These are phyloP conservation scores for Sylvilagus bachmani DNA, from an alignment of 2,113 vertebrate genomes.

Conservation along the genomic window DNA sequence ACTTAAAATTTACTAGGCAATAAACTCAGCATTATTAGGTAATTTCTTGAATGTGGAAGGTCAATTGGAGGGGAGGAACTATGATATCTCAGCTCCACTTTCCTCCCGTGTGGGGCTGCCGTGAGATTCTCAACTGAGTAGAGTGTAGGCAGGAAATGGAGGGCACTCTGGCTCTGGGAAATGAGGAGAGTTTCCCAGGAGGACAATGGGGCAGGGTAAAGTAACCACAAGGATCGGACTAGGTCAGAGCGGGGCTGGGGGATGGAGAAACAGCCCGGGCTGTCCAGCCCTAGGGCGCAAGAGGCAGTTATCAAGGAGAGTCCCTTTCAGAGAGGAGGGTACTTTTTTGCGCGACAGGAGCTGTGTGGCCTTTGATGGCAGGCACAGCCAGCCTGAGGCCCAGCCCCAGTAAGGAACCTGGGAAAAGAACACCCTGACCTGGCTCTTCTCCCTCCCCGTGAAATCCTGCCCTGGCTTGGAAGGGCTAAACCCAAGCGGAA, in stretches of 20 bases:
- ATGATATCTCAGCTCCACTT: background rate
- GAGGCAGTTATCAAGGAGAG: too few species aligned
- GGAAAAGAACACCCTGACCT: background rate
- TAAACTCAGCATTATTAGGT: slow-evolving; percentile 65
- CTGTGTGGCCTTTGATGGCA: background rate
- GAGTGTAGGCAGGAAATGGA: background rate
- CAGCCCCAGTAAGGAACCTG: background rate
- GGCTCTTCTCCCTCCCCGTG: background rate
- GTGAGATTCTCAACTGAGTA: background rate
- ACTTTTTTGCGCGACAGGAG: too few species aligned
- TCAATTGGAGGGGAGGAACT: background rate
- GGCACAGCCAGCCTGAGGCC: background rate
- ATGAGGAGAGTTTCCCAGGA: background rate
- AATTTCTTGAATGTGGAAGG: slow-evolving; percentile 24
- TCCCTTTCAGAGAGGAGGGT: too few species aligned
- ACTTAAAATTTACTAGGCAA: slow-evolving; percentile 60
- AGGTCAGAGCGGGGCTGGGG: background rate
- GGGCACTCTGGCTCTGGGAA: background rate
- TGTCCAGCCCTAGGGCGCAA: background rate
- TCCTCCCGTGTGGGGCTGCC: background rate
- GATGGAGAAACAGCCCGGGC: background rate
- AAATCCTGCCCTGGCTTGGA: background rate
- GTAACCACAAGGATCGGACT: background rate
- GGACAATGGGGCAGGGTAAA: background rate
- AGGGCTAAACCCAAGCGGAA: background rate